Conservation (phyloP, 1,140 invertebrate species). For the Eriosoma lanigerum region DNA sequence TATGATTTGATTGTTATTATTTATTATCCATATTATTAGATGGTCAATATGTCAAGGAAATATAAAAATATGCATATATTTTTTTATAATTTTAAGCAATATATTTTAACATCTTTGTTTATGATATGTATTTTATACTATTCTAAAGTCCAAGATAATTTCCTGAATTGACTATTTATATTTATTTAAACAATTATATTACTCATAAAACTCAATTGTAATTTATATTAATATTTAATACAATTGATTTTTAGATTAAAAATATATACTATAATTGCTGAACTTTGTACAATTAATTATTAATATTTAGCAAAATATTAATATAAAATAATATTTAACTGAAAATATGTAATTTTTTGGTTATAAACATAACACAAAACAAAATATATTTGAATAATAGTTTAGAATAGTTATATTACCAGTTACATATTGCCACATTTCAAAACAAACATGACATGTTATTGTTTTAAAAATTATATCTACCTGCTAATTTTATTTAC, state of each 20-base stretch:
- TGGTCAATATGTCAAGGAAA: constrained; percentile 30
- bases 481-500: no score
- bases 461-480: not conserved
- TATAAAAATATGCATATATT: not conserved
- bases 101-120: not conserved
- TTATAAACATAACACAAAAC: not conserved
- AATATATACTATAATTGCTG: not conserved
- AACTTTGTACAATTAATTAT: not conserved
- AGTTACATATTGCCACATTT: no score
- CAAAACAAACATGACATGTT: no score
- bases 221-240: not conserved
- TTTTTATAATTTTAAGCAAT: not conserved
- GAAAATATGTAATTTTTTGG: not conserved
- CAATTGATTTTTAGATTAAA: not conserved
- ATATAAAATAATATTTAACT: not conserved
- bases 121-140: not conserved
- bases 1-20: constrained; percentile 7
- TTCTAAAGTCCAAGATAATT: constrained; percentile 13
- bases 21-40: not conserved
- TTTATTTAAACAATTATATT: not conserved
- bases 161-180: not conserved
- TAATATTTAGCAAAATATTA: not conserved
- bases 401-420: no score
- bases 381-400: not conserved
- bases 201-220: no score